Base-by-base conservation (phyloP, 2,888 invertebrate genomes). In the Melieria omissa region DNA sequence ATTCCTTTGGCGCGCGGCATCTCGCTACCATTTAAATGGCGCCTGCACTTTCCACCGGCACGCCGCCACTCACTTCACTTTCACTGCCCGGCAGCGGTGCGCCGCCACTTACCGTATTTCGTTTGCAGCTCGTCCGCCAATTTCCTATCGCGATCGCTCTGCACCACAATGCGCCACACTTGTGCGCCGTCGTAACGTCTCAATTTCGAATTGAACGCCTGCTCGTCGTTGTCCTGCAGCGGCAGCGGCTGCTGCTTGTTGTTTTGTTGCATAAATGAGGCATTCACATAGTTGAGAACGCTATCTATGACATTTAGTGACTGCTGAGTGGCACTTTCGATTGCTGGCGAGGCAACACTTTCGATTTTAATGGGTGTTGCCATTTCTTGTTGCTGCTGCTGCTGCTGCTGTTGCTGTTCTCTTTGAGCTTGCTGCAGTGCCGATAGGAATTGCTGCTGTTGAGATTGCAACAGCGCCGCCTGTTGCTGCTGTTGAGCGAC, bases 161-260 rank as follows among this genome's bases (percentile, higher is more conserved):
- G 88, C 12, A 89, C 88, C 6, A 85, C 85, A 57, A 94, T 91
- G 81, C 93, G 90, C 93, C 94, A 93, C 14, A 95, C 86, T 86
- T 95, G 94, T 16, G 92, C 91, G 4, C 94, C 95, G 64, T 91
- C 89, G 84, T 95, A 95, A 65, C 90, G 90, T 58, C 93, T 88
- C 70, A 84, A 76, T 68, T 81, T 76, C 4, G 86, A 79, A 71
- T 71, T 86, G 69, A 79, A 82, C 2, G 69, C 45, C 44, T 77
- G 77, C 12, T 47, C 66, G 61, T 29, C 9, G 16, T 73, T n/a
- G 52, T 72, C 70, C 72, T 77, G 68, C 71, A 52, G 69, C 44
- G 10, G 77, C 73, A 65, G 68, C 29, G 71, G 60, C n/a, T 73
- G 68, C 8, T 70, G 61, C 12, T 72, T 68, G 14, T 54, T 71